phyloP scores from a whole-genome alignment of 2,888 invertebrate genomes.

The Tuberolachnus salignus region DNA sequence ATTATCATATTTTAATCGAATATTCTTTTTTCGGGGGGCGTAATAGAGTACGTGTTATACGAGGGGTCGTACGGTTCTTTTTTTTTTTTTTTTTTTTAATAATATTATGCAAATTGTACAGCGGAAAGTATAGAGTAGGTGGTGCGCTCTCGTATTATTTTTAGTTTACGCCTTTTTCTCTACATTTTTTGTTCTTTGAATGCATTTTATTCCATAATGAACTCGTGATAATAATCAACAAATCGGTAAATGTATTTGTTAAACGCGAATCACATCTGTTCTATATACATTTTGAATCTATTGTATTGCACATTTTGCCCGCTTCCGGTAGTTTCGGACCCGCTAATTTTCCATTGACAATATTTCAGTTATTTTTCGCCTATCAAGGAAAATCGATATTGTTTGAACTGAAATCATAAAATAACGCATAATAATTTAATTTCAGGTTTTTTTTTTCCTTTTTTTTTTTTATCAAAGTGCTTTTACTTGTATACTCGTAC shows the following conservation, averaged over 20 bases:
- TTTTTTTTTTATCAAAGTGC: background rate
- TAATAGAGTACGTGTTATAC: background rate
- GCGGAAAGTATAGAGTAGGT: background rate
- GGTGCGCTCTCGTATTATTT: background rate
- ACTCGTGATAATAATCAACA: constrained; percentile 35
- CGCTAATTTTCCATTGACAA: constrained; percentile 30
- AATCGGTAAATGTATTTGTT: constrained; percentile 43
- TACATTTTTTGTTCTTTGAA: constrained; percentile 26
- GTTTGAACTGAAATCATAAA: too few species aligned
- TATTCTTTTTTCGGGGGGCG: background rate
- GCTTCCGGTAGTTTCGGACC: constrained; percentile 18
- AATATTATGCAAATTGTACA: constrained; percentile 17
- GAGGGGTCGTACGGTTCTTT: too few species aligned
- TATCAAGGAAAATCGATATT: background rate
- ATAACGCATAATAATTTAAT: too few species aligned
- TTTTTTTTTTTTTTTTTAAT: constrained; percentile 5
- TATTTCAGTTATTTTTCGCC: background rate
- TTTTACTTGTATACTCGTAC: background rate
- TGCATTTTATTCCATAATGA: background rate
- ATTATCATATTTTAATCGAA: background rate
- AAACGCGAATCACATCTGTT: constrained; percentile 42
- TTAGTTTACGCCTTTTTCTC: constrained; percentile 28
- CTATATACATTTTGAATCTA: constrained; percentile 1
- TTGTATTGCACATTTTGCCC: constrained; percentile 31
- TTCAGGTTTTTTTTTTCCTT: too few species aligned